A percentile compares a stretch with the other conserved stretches of the same genome.
phyloP scores from a whole-genome alignment of 2,797 vertebrate species.

The Thripadectes ignobilis region DNA sequence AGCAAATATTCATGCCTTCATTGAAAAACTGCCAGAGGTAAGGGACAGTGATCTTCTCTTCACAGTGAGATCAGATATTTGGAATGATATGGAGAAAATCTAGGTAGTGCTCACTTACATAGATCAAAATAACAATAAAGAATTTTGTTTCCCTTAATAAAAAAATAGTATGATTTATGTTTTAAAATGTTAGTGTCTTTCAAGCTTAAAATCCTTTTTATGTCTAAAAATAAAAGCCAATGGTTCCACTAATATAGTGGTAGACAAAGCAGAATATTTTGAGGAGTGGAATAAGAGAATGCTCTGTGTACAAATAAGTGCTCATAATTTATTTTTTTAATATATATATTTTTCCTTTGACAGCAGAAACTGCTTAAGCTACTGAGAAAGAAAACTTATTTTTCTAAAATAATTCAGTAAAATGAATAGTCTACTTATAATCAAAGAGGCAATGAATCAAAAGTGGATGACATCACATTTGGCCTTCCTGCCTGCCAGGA shows the following conservation, averaged over 20 bases:
- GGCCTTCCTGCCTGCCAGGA: background rate
- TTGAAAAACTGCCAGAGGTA: constrained; percentile 77
- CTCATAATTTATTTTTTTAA: background rate
- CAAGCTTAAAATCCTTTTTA: background rate
- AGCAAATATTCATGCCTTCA: constrained; percentile 80
- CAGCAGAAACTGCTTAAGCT: background rate
- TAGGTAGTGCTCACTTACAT: background rate
- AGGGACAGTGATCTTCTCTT: background rate
- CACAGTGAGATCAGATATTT: background rate
- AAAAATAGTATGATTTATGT: background rate
- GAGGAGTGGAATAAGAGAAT: background rate
- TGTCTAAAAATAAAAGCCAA: background rate
- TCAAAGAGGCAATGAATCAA: background rate
- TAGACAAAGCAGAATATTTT: background rate
- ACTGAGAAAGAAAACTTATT: background rate
- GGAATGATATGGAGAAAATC: background rate
- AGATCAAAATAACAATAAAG: background rate
- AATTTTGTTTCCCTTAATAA: background rate
- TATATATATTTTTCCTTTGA: background rate
- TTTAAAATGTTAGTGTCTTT: background rate
- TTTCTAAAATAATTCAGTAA: background rate
- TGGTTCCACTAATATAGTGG: background rate
- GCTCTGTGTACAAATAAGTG: background rate
- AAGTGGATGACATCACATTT: background rate
- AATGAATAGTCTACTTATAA: background rate